A percentile compares a stretch with the other conserved stretches of the same genome.
These are phyloP conservation scores for Nasonia oneida DNA, from an alignment of 2,888 invertebrate genomes.

Conservation along the genomic window DNA sequence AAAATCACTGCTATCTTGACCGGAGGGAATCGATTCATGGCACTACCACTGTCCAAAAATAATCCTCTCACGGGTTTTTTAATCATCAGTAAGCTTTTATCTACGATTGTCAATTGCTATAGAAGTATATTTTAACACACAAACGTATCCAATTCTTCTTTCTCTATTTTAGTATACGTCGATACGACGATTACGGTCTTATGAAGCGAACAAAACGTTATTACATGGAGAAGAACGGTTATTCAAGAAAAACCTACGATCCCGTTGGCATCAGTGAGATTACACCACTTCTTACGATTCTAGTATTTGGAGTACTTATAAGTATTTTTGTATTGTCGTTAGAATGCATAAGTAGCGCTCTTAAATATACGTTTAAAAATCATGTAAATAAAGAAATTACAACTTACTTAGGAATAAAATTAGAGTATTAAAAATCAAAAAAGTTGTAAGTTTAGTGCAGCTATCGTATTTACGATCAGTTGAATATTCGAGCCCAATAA, in stretches of 20 bases:
- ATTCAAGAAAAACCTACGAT: background rate
- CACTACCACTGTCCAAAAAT: background rate
- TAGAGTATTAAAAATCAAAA: no score
- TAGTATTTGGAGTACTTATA: background rate
- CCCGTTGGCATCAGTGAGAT: background rate
- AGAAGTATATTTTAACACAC: background rate
- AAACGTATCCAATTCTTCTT: background rate
- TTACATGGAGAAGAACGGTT: background rate
- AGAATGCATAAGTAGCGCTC: background rate
- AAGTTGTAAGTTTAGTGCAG: no score
- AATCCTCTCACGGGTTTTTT: slow-evolving; percentile 7
- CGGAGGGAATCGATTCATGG: background rate
- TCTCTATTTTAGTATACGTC: background rate
- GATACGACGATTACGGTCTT: slow-evolving; percentile 11
- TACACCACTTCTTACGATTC: background rate
- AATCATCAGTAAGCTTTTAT: slow-evolving; percentile 18
- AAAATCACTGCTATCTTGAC: background rate
- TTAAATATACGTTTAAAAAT: background rate
- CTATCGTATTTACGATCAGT: no score
- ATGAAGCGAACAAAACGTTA: background rate
- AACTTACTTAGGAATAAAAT: background rate
- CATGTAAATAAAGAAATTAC: background rate
- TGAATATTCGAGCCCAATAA: background rate
- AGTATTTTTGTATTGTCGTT: background rate
- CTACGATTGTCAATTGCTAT: background rate